These are phyloP conservation scores for Mustela lutreola DNA, from an alignment of 2,113 vertebrate genomes.

Conservation along the genomic window DNA sequence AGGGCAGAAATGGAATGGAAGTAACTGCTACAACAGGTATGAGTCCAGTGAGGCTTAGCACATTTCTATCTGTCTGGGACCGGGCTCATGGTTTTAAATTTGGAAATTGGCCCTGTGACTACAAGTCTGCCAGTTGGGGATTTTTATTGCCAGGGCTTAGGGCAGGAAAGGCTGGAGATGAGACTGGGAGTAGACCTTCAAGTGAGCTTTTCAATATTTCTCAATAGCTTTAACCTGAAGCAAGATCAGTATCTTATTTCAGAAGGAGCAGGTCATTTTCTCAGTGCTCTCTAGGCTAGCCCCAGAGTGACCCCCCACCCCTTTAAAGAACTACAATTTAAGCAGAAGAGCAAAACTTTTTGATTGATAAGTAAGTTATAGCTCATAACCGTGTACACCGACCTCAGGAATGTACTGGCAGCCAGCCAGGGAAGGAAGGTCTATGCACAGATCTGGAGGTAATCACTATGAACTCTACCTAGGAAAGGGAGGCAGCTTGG, in stretches of 20 bases:
- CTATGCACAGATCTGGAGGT: not conserved
- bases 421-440: not conserved
- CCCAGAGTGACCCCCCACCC: not conserved
- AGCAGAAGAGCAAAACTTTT: constrained; percentile 55
- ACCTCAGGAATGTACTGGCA: not conserved
- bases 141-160: constrained; percentile 36
- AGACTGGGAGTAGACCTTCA: not conserved
- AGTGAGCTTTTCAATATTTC: not conserved
- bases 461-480: not conserved
- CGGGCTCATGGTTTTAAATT: not conserved
- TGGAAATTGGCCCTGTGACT: constrained; percentile 35
- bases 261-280: not conserved
- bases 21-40: not conserved
- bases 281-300: not conserved
- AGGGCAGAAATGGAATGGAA: constrained; percentile 45
- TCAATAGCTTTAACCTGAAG: constrained; percentile 21
- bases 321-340: constrained; percentile 13
- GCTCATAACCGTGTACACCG: not conserved
- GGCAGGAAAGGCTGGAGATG: not conserved
- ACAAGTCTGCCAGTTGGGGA: not conserved
- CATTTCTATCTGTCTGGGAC: not conserved
- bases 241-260: constrained; percentile 5
- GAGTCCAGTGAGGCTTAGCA: not conserved
- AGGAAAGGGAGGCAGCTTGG: not conserved
- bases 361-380: constrained; percentile 59